Conservation (phyloP, 2,888 invertebrate genomes). For the Camponotus fellah region DNA sequence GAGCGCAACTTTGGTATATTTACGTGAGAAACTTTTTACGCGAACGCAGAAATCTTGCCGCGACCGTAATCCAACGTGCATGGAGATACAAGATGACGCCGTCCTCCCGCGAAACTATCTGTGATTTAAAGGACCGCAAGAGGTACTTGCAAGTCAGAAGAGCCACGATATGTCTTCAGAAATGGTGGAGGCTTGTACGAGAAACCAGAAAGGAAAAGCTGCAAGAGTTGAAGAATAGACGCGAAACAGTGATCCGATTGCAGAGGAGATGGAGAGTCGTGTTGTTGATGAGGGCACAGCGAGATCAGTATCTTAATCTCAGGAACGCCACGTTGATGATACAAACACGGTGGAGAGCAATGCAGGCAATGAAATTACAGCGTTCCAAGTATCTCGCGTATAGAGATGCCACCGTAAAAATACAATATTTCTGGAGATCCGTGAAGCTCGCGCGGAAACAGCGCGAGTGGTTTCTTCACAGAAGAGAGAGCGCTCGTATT, state of each 20-base stretch:
- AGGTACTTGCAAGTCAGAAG: conserved; percentile 78
- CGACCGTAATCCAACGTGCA: conserved; percentile 79
- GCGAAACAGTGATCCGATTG: conserved; percentile 67
- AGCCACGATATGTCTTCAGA: conserved; percentile 86
- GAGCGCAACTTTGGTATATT: conserved; percentile 88
- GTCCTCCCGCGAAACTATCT: conserved; percentile 87
- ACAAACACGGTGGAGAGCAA: conserved; percentile 86
- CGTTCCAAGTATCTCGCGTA: conserved; percentile 80
- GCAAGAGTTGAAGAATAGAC: conserved; percentile 11
- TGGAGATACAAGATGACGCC: conserved; percentile 76
- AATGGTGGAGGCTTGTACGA: conserved; percentile 86
- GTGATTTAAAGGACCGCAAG: conserved; percentile 84
- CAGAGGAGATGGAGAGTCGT: conserved; percentile 78
- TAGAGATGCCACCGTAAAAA: conserved; percentile 76
- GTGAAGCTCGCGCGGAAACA: conserved; percentile 82
- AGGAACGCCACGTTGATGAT: conserved; percentile 84
- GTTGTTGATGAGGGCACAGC: conserved; percentile 73
- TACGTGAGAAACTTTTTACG: conserved; percentile 73
- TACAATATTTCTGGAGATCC: conserved; percentile 84
- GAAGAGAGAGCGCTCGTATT: conserved; percentile 75
- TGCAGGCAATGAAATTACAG: conserved; percentile 75
- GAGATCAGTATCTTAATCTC: conserved; percentile 67
- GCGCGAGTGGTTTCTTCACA: conserved; percentile 83
- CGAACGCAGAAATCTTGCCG: conserved; percentile 77
- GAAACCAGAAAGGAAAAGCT: conserved; percentile 51